phyloP scores from a whole-genome alignment of 2,113 vertebrate genomes.

The Ciconia boyciana region DNA sequence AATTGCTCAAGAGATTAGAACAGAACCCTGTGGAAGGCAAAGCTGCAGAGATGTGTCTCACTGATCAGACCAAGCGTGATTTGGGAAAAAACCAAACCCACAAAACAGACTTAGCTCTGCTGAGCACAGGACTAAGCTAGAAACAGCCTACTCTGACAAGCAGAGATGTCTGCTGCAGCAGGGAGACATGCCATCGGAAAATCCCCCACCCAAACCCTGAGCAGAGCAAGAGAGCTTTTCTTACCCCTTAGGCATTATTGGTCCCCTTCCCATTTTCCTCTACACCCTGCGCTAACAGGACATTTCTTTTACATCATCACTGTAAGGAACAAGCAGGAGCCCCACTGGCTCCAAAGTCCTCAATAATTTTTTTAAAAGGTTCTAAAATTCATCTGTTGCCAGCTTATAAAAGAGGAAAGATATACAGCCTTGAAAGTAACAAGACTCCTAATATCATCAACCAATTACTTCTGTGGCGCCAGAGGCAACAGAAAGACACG shows the following conservation, averaged over 20 bases:
- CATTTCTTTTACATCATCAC: conserved; percentile 6
- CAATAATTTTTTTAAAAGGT: conserved; percentile 46
- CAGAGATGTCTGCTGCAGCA: not conserved
- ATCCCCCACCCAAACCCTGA: not conserved
- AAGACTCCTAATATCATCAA: not conserved
- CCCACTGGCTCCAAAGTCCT: conserved; percentile 1
- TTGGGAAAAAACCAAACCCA: not conserved
- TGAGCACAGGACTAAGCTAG: not conserved
- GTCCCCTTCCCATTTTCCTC: not conserved
- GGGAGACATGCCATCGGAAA: not conserved
- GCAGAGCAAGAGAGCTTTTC: not conserved
- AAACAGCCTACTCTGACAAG: not conserved
- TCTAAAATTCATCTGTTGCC: conserved; percentile 43
- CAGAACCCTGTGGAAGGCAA: not conserved
- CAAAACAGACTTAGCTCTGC: not conserved
- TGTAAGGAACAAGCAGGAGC: conserved; percentile 4
- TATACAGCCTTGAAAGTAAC: conserved; percentile 1
- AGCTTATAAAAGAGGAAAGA: conserved; percentile 53
- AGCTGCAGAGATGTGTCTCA: not conserved
- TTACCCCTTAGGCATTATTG: not conserved
- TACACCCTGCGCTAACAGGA: not conserved
- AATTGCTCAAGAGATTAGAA: not conserved
- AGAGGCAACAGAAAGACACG: conserved; percentile 11
- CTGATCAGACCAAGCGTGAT: not conserved
- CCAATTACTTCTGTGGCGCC: conserved; percentile 9